Evolutionary conservation across 2,113 vertebrate genomes (phyloP).

Genomic region (Leptobrachium ailaonicum): DNA sequence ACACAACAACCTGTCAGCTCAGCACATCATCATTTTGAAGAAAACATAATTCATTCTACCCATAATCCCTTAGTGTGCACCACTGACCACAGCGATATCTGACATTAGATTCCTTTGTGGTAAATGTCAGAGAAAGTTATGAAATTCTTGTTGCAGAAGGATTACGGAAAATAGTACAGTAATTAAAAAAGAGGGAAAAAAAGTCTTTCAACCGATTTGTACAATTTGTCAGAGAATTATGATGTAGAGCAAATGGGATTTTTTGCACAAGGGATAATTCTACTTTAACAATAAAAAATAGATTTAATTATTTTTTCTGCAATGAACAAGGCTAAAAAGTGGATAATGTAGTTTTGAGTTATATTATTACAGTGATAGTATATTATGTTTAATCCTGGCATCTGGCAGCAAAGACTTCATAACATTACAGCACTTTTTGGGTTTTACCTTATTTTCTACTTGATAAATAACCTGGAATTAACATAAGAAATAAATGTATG

Average conservation of each 20-base stretch:
- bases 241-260: background rate
- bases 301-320: no score
- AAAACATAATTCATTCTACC: background rate
- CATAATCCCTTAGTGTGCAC: background rate
- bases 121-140: conserved; percentile 22
- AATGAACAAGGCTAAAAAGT: no score
- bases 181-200: background rate
- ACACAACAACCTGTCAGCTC: conserved; percentile 20
- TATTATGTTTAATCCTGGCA: no score
- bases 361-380: no score
- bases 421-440: no score
- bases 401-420: no score
- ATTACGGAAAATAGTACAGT: background rate
- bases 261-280: no score
- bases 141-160: background rate
- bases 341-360: no score
- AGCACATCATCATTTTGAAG: conserved; percentile 5
- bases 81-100: conserved; percentile 9
- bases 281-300: no score
- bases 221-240: background rate
- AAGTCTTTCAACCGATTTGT: background rate
- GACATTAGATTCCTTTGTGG: conserved; percentile 9
- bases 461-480: no score
- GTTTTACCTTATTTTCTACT: no score
- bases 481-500: no score